Evolutionary conservation across 1,140 invertebrate genomes (phyloP).

Genomic region (Phymastichus coffea): DNA sequence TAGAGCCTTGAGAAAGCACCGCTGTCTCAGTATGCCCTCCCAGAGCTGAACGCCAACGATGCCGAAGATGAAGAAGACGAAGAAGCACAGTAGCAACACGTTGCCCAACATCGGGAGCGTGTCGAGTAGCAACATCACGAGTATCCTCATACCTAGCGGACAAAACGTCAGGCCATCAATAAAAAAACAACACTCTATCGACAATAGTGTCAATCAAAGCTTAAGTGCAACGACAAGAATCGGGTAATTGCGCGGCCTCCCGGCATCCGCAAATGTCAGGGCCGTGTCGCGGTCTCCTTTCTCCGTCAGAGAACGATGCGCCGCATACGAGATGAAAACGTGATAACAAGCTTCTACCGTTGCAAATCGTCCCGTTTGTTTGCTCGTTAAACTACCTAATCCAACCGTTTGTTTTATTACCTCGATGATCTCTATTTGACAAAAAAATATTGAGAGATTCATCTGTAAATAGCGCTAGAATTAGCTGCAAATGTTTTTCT

Average conservation of each 20-base stretch:
- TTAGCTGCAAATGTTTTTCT: no score
- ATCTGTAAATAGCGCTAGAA: no score
- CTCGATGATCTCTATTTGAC: no score
- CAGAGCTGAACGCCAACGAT: slow-evolving; percentile 99
- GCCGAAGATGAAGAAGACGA: slow-evolving; percentile 99
- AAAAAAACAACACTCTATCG: no score
- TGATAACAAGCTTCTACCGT: no score
- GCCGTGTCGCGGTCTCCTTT: background rate
- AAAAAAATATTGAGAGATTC: no score
- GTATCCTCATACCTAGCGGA: slow-evolving; percentile 89
- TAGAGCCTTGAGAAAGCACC: slow-evolving; percentile 80
- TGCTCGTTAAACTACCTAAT: no score
- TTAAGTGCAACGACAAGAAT: background rate
- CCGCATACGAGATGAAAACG: background rate
- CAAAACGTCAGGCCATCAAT: slow-evolving; percentile 28
- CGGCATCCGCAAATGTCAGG: slow-evolving; percentile 5
- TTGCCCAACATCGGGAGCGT: slow-evolving; percentile 99
- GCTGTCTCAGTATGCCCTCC: slow-evolving; percentile 93
- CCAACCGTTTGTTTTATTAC: no score
- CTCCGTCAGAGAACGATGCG: background rate
- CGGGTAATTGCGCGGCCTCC: slow-evolving; percentile 12
- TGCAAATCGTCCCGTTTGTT: no score
- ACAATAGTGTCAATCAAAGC: slow-evolving; percentile 24
- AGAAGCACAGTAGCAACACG: slow-evolving; percentile 97
- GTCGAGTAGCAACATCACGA: slow-evolving; percentile 98